phyloP scores from a whole-genome alignment of 92 coral and sea anemone species.

The Palythoa caribaeorum region DNA sequence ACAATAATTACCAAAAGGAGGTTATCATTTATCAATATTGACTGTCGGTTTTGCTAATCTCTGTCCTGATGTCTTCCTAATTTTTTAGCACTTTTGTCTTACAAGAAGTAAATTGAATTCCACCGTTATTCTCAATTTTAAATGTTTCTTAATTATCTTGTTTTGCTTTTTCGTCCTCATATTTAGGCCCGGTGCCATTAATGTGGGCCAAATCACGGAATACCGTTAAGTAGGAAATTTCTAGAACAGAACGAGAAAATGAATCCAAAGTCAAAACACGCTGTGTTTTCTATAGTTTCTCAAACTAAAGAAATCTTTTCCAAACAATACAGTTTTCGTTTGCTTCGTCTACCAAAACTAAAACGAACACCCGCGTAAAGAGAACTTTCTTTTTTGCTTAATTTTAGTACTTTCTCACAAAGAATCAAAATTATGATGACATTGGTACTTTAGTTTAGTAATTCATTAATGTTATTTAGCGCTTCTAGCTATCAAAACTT shows the following conservation, averaged over 20 bases:
- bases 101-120: neutral
- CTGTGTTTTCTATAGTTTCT: neutral
- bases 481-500: too few species aligned
- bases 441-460: too few species aligned
- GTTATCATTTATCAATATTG: neutral
- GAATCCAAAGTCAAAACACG: neutral
- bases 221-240: neutral
- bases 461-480: too few species aligned
- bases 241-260: neutral
- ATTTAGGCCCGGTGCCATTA: neutral
- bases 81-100: conserved; percentile 1
- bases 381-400: too few species aligned
- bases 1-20: neutral
- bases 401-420: too few species aligned
- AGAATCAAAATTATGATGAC: too few species aligned
- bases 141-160: neutral
- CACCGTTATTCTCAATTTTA: neutral
- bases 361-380: too few species aligned
- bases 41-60: neutral
- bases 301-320: too few species aligned
- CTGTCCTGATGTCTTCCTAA: neutral
- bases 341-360: too few species aligned
- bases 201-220: neutral
- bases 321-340: too few species aligned
- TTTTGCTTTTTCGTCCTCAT: neutral